A percentile compares a stretch with the other conserved stretches of the same genome.
Evolutionary conservation across 2,888 invertebrate species (phyloP).

Genomic region (Bedellia somnulentella): DNA sequence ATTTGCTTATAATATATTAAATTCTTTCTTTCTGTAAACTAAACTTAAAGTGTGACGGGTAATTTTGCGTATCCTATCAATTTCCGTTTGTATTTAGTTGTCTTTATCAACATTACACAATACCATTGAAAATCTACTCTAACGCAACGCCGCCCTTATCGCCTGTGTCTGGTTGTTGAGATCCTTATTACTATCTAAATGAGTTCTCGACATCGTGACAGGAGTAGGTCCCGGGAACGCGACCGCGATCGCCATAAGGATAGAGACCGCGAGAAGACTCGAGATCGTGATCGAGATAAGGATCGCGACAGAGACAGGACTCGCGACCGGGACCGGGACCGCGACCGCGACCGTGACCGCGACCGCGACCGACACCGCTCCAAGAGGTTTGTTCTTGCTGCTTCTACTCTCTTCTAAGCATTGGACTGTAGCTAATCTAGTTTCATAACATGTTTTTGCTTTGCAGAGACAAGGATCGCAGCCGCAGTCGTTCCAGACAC

Average conservation of each 20-base stretch:
- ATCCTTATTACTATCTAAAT: too few relatives aligned
- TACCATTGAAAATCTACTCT: too few relatives aligned
- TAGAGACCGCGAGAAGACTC: constrained; percentile 22
- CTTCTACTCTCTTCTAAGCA: too few relatives aligned
- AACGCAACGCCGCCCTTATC: too few relatives aligned
- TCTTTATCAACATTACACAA: too few relatives aligned
- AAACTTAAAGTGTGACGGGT: too few relatives aligned
- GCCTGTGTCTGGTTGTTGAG: too few relatives aligned
- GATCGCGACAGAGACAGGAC: constrained; percentile 47
- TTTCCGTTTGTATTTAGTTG: too few relatives aligned
- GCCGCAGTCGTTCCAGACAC: constrained; percentile 27
- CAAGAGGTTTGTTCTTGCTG: constrained; percentile 37
- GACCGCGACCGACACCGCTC: constrained; percentile 43
- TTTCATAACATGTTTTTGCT: neutral
- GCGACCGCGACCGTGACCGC: constrained; percentile 32
- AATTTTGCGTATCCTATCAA: too few relatives aligned
- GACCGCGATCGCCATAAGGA: constrained; percentile 33
- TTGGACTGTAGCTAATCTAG: too few relatives aligned
- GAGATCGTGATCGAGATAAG: constrained; percentile 39
- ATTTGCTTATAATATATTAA: too few relatives aligned
- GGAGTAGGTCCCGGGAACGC: constrained; percentile 43
- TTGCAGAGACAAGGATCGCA: constrained; percentile 26
- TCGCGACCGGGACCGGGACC: constrained; percentile 33
- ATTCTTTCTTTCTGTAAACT: too few relatives aligned
- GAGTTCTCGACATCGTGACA: constrained; percentile 59